These are phyloP conservation scores for Erethizon dorsatum DNA, from an alignment of 2,797 vertebrate species.

Conservation along the genomic window DNA sequence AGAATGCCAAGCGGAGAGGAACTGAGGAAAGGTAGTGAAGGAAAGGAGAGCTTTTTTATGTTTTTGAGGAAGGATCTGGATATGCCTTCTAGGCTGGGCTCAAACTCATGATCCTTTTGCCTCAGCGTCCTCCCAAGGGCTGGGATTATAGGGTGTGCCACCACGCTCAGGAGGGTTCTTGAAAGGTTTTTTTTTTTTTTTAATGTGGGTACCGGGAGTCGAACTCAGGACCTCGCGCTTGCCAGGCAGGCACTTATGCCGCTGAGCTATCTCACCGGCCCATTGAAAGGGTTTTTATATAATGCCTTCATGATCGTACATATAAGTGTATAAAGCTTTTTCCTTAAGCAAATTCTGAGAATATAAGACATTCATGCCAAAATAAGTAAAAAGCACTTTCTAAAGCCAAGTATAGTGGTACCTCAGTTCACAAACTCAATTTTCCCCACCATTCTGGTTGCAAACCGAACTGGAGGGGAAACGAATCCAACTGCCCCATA, in stretches of 20 bases:
- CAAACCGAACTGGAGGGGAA: not conserved
- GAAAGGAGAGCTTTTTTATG: not conserved
- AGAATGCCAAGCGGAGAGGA: conserved; percentile 7
- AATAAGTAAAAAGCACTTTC: conserved; percentile 52
- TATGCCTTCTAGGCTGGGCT: not conserved
- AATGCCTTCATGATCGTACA: not conserved
- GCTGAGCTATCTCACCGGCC: too few species aligned
- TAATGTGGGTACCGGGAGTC: too few species aligned
- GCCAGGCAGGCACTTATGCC: too few species aligned
- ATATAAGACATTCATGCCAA: not conserved
- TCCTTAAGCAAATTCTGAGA: conserved; percentile 26
- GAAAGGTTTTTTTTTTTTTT: not conserved
- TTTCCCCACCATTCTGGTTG: not conserved
- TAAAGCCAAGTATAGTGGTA: not conserved
- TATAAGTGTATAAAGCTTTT: not conserved
- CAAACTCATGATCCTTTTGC: not conserved
- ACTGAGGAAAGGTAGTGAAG: not conserved
- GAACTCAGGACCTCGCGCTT: too few species aligned
- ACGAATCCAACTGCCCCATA: not conserved
- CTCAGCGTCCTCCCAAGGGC: not conserved
- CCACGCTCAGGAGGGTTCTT: not conserved
- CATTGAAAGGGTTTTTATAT: not conserved
- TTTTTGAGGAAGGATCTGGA: not conserved
- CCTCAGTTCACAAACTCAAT: not conserved
- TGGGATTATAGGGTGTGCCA: not conserved